A percentile compares a stretch with the other conserved stretches of the same genome.
phyloP scores from a whole-genome alignment of 2,797 vertebrate species.

The Phoebastria nigripes region DNA sequence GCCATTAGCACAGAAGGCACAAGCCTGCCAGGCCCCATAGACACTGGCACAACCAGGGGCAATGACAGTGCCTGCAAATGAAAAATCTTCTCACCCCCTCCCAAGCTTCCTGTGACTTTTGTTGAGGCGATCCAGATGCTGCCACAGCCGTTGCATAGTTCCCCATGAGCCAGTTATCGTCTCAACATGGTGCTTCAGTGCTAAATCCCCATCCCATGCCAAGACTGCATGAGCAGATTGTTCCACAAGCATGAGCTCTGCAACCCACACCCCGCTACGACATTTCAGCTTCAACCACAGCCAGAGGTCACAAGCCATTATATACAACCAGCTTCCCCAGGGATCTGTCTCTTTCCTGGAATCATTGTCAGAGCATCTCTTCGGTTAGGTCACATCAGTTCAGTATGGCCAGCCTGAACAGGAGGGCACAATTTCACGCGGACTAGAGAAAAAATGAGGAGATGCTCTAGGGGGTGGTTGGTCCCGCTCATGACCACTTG shows the following conservation, averaged over 20 bases:
- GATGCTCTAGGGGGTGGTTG: not conserved
- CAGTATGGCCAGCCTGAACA: not conserved
- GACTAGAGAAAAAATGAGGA: not conserved
- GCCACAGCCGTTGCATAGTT: not conserved
- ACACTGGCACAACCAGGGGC: not conserved
- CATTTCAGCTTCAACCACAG: constrained; percentile 37
- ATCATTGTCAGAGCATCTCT: constrained; percentile 12
- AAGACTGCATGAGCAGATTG: not conserved
- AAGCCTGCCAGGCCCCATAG: not conserved
- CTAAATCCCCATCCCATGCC: not conserved
- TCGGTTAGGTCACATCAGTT: not conserved
- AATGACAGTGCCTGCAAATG: not conserved
- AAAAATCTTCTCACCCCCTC: not conserved
- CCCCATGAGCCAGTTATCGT: not conserved
- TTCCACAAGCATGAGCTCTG: constrained; percentile 24
- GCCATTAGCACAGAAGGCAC: not conserved
- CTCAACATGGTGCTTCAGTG: not conserved
- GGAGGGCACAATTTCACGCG: not conserved
- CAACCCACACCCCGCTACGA: not conserved
- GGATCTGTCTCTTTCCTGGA: constrained; percentile 39
- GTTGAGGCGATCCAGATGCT: not conserved
- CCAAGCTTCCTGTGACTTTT: not conserved
- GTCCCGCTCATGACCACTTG: not conserved
- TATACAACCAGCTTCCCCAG: constrained; percentile 30
- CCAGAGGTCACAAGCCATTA: constrained; percentile 19